Evolutionary conservation across 1,140 invertebrate genomes (phyloP).

Genomic region (Chrysomallon squamiferum): DNA sequence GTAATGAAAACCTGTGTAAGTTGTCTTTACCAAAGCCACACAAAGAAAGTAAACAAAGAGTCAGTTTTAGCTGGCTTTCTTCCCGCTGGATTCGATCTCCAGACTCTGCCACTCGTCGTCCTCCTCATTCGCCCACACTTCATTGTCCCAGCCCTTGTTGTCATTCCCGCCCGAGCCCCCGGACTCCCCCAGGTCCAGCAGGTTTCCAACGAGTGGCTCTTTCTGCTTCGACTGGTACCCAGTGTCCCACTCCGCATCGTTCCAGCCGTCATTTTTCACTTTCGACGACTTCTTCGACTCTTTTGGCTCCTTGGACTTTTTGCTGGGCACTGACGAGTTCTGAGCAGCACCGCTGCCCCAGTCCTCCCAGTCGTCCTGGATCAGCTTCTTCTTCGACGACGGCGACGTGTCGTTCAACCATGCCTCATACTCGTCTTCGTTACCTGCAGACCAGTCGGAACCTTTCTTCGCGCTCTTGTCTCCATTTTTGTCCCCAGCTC

Average conservation of each 20-base stretch:
- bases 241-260: conserved; percentile 47
- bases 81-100: conserved; percentile 33
- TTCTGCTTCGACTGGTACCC: conserved; percentile 47
- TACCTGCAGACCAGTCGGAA: conserved; percentile 28
- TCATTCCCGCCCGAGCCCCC: neutral
- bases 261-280: conserved; percentile 39
- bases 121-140: conserved; percentile 52
- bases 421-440: conserved; percentile 49
- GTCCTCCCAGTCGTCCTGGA: conserved; percentile 31
- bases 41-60: too few species aligned
- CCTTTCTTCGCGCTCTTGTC: conserved; percentile 16
- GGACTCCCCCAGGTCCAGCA: conserved; percentile 45
- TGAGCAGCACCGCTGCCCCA: conserved; percentile 31
- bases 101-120: conserved; percentile 55
- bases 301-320: conserved; percentile 31
- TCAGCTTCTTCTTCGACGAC: conserved; percentile 30
- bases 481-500: conserved; percentile 26
- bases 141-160: conserved; percentile 54
- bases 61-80: conserved; percentile 27
- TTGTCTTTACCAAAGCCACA: too few species aligned
- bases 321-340: neutral
- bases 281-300: conserved; percentile 30
- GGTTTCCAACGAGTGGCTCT: conserved; percentile 52
- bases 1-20: too few species aligned
- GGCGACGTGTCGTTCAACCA: conserved; percentile 45